These are phyloP conservation scores for Heterocephalus glaber DNA, from an alignment of 2,113 vertebrate species.

Conservation along the genomic window DNA sequence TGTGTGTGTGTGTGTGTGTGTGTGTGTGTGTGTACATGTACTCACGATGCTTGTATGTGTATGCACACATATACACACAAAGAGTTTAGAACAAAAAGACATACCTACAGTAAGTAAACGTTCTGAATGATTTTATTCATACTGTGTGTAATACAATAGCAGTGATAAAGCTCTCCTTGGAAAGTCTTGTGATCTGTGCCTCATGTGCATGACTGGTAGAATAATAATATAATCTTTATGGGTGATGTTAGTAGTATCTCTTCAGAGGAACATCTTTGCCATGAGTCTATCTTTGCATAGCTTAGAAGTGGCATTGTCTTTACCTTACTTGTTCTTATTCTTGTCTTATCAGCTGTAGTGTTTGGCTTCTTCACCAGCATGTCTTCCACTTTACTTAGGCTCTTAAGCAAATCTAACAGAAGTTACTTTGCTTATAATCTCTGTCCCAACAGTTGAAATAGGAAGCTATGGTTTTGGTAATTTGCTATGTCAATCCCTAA, in stretches of 20 bases:
- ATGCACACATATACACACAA: background rate
- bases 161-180: background rate
- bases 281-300: background rate
- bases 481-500: slow-evolving; percentile 30
- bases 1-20: background rate
- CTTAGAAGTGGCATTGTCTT: slow-evolving; percentile 3
- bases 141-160: background rate
- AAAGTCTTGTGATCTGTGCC: background rate
- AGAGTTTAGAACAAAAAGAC: background rate
- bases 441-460: background rate
- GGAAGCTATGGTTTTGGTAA: background rate
- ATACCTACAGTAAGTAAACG: background rate
- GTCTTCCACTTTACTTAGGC: background rate
- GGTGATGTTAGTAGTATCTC: background rate
- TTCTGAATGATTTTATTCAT: background rate
- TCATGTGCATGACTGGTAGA: background rate
- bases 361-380: slow-evolving; percentile 15
- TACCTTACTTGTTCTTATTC: background rate
- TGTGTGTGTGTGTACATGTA: too few relatives aligned
- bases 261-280: background rate
- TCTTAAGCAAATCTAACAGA: background rate
- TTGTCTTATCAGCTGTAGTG: background rate
- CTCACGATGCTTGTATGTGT: background rate
- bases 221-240: background rate
- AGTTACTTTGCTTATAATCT: background rate